Base-by-base conservation (phyloP, 2,888 invertebrate genomes). In the Acrobasis suavella region DNA sequence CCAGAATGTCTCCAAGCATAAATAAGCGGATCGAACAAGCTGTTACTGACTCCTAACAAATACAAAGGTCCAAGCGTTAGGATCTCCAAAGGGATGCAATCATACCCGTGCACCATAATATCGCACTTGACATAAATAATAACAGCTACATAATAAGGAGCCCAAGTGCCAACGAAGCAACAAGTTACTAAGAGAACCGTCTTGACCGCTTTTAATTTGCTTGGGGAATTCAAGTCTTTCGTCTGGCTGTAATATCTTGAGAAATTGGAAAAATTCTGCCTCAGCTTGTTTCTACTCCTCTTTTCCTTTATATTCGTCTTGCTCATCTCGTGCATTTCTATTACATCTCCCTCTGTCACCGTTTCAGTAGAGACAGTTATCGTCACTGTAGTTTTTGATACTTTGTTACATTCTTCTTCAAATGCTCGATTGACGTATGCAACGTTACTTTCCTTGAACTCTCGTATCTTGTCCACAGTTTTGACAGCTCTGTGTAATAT, bases 1-100 rank as follows among this genome's bases (percentile, higher is more conserved):
- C 94, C 94, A 52, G 93, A 93, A 78, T 94, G 94, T 89, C 94
- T 93, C 94, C 94, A 94, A 0, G 94, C 94, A 72, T 94, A 94
- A 64, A 94, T 94, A 12, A 94, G 72, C 0, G 94, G 94, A 77
- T 94, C 94, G 22, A 94, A 81, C 17, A 94, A 74, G 68, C 94
- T 93, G 70, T 94, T 94, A 50, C 86, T 80, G 51, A 91, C 91
- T 0, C 94, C 94, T 60, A 94, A 79, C 64, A 94, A 90, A 16
- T 93, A 93, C 52, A 94, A 77, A 0, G 94, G 94, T 55, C 93
- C 93, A 9, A 94, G 89, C 17, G 94, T 93, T 42, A 94, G 84
- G 12, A 93, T 77, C 60, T 88, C 87, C 68, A 94, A 69, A 6
- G 84, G 86, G 52, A 91, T 84, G 70, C 94, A 94, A 63, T 83